phyloP scores from a whole-genome alignment of 1,140 invertebrate genomes.

The Bilobella aurantiaca region DNA sequence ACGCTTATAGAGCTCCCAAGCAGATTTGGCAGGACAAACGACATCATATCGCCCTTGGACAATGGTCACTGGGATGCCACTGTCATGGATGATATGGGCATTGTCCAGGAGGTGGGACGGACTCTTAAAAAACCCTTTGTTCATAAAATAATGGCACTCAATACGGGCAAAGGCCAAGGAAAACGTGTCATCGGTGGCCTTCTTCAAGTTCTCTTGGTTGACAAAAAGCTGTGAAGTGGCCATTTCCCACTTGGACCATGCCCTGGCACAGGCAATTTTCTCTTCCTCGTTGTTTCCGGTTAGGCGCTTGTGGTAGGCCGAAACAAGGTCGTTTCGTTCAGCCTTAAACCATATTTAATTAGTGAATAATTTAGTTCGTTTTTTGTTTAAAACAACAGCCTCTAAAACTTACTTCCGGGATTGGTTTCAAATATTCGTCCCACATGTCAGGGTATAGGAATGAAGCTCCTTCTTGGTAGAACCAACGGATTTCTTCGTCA shows the following conservation, averaged over 20 bases:
- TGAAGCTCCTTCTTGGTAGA: conserved; percentile 41
- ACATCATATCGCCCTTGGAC: conserved; percentile 13
- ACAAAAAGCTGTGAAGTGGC: conserved; percentile 37
- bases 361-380: background rate
- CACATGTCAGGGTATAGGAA: conserved; percentile 40
- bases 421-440: conserved; percentile 39
- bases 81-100: conserved; percentile 6
- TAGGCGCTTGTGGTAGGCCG: conserved; percentile 39
- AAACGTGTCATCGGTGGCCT: conserved; percentile 34
- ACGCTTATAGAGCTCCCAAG: conserved; percentile 11
- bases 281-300: conserved; percentile 37
- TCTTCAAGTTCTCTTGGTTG: conserved; percentile 33
- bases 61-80: conserved; percentile 12
- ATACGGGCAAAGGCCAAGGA: conserved; percentile 40
- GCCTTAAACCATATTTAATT: too few relatives aligned
- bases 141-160: conserved; percentile 35
- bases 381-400: conserved; percentile 8
- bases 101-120: conserved; percentile 2
- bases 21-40: conserved; percentile 12
- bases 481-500: conserved; percentile 40
- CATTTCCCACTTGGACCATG: conserved; percentile 41
- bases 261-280: conserved; percentile 35
- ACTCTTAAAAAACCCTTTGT: background rate
- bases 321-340: conserved; percentile 38
- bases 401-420: too few relatives aligned